These are phyloP conservation scores for Petroica traversi DNA, from an alignment of 2,113 vertebrate species.

Conservation along the genomic window DNA sequence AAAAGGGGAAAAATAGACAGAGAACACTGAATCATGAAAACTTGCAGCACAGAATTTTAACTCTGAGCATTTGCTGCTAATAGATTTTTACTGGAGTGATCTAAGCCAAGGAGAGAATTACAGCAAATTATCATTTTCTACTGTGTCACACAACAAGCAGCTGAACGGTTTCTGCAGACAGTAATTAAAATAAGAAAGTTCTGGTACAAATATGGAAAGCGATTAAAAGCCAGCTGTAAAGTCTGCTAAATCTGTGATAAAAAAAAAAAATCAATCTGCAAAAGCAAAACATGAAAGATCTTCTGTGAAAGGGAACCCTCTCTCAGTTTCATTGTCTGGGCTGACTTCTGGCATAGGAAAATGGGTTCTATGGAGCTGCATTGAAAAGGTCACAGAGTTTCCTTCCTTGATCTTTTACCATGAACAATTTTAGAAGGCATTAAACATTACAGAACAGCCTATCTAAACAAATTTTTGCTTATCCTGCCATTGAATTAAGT, in stretches of 20 bases:
- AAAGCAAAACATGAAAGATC: background rate
- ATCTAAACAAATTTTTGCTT: slow-evolving; percentile 34
- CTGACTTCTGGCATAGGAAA: slow-evolving; percentile 16
- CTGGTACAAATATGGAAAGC: background rate
- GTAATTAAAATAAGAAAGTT: background rate
- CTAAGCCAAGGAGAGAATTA: background rate
- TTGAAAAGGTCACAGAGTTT: slow-evolving; percentile 39
- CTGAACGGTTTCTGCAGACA: background rate
- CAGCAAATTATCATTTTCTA: background rate
- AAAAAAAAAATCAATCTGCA: background rate
- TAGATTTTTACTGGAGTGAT: background rate
- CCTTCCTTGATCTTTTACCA: slow-evolving; percentile 45
- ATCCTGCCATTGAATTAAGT: slow-evolving; percentile 27
- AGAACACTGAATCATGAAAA: background rate
- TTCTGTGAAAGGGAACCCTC: background rate
- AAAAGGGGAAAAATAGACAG: too few species aligned
- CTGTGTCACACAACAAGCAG: background rate
- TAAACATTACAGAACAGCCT: background rate
- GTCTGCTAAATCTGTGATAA: background rate
- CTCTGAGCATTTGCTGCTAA: background rate
- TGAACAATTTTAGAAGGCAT: slow-evolving; percentile 41
- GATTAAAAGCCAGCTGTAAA: background rate
- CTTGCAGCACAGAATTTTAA: background rate
- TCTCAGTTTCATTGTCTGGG: background rate
- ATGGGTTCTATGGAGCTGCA: background rate